phyloP scores from a whole-genome alignment of 92 coral and sea anemone species.

The Diadumene lineata region DNA sequence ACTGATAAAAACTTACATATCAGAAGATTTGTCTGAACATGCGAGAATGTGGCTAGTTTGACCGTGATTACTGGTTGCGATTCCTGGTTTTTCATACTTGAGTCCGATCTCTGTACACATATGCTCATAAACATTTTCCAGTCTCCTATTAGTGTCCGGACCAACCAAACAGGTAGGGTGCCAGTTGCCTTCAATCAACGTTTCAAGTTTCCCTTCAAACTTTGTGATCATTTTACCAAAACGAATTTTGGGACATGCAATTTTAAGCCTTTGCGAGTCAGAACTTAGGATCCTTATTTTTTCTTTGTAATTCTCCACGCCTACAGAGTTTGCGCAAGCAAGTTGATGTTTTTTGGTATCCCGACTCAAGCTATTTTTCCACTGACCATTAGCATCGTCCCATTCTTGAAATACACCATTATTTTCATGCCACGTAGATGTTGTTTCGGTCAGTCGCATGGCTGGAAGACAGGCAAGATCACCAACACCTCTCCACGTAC shows the following conservation, averaged over 20 bases:
- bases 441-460: not conserved
- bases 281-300: not conserved
- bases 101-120: not conserved
- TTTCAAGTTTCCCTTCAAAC: slow-evolving; percentile 38
- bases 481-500: slow-evolving; percentile 31
- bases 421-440: not conserved
- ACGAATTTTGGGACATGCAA: slow-evolving; percentile 26
- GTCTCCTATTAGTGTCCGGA: not conserved
- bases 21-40: not conserved
- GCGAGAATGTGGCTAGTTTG: not conserved
- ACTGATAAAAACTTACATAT: not conserved
- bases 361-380: not conserved
- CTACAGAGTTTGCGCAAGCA: not conserved
- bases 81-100: not conserved
- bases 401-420: not conserved
- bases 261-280: not conserved
- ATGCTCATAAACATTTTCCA: not conserved
- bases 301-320: not conserved
- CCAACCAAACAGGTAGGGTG: slow-evolving; percentile 18
- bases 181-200: slow-evolving; percentile 13
- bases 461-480: slow-evolving; percentile 19
- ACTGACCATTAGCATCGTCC: not conserved
- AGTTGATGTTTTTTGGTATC: not conserved
- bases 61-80: not conserved
- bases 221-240: slow-evolving; percentile 10